Evolutionary conservation across 2,888 invertebrate species (phyloP).

Genomic region (Ctena decussata): DNA sequence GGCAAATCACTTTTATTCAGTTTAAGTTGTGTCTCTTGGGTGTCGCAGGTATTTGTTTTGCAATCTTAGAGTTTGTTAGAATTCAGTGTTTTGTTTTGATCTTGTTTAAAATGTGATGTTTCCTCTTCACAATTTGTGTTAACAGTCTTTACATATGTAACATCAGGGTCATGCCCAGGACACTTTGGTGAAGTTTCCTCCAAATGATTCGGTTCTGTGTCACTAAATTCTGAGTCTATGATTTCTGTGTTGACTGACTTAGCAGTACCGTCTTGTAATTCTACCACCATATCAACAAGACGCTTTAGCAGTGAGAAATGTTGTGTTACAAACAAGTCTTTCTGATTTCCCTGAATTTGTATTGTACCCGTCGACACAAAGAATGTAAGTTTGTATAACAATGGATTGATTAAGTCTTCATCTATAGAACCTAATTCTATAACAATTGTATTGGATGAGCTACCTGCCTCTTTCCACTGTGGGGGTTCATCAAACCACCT

Average conservation of each 20-base stretch:
- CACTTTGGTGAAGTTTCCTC: background rate
- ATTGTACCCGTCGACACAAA: background rate
- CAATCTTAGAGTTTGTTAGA: background rate
- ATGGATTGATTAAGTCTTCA: background rate
- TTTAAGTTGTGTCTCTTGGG: background rate
- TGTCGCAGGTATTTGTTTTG: background rate
- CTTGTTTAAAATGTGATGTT: background rate
- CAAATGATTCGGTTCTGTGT: background rate
- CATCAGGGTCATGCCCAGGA: background rate
- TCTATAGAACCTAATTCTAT: background rate
- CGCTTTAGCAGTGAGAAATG: background rate
- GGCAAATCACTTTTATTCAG: background rate
- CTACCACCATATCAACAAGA: background rate
- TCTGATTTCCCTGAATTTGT: background rate
- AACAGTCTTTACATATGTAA: background rate
- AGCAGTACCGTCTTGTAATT: background rate
- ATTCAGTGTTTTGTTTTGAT: background rate
- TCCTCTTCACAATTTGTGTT: background rate
- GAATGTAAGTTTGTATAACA: background rate
- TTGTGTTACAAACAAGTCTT: background rate
- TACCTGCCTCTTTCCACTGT: background rate
- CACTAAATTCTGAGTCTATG: background rate
- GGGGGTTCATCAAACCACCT: background rate
- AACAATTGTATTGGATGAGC: background rate
- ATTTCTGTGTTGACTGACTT: background rate